These are phyloP conservation scores for Keiferia lycopersicella DNA, from an alignment of 2,888 invertebrate genomes.

Conservation along the genomic window DNA sequence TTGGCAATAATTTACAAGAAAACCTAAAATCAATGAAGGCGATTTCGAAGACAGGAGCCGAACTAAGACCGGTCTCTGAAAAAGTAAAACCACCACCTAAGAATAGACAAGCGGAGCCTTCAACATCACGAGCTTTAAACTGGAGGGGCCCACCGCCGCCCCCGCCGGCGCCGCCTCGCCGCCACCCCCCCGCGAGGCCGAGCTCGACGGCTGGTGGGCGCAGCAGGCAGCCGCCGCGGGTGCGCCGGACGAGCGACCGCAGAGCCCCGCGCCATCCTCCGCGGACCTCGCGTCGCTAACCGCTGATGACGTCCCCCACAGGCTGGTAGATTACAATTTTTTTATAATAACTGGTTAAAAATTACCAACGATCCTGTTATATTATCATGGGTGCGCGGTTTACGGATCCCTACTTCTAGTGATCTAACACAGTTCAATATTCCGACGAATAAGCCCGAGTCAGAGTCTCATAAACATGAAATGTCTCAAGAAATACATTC, in stretches of 20 bases:
- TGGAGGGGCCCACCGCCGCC: constrained; percentile 20
- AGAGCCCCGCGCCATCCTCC: background rate
- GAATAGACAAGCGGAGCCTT: background rate
- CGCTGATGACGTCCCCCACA: constrained; percentile 14
- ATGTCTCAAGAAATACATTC: no score
- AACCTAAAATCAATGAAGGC: constrained; percentile 4
- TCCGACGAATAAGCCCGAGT: no score
- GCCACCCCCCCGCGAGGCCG: constrained; percentile 12
- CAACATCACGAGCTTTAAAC: constrained; percentile 21
- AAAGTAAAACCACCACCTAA: constrained; percentile 5
- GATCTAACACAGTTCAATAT: no score
- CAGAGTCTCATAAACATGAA: no score
- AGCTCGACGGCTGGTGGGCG: constrained; percentile 21
- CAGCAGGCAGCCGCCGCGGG: constrained; percentile 9
- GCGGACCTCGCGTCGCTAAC: constrained; percentile 8
- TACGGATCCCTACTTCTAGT: background rate
- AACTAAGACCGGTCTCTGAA: background rate
- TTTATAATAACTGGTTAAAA: constrained; percentile 6
- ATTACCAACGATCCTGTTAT: constrained; percentile 13
- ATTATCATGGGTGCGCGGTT: constrained; percentile 9
- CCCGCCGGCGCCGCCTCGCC: constrained; percentile 4
- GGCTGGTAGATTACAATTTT: constrained; percentile 14
- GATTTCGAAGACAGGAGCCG: constrained; percentile 4
- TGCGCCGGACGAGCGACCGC: constrained; percentile 4
- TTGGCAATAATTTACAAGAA: background rate